phyloP scores from a whole-genome alignment of 2,113 vertebrate species.

The Morone saxatilis region DNA sequence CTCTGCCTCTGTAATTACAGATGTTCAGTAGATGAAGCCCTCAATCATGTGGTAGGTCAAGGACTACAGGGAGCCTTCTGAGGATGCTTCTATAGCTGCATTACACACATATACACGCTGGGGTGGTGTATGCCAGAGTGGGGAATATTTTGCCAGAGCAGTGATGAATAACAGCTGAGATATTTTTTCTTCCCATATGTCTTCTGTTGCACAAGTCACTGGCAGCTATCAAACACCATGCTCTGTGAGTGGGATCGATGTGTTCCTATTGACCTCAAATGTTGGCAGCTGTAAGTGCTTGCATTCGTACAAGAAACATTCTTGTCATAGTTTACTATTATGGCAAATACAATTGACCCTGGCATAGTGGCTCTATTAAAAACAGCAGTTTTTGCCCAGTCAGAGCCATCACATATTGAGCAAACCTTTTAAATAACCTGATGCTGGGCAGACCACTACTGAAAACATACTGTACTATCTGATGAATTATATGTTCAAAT shows the following conservation, averaged over 20 bases:
- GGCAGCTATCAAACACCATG: background rate
- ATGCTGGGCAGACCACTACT: too few relatives aligned
- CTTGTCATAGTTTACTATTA: background rate
- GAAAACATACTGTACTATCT: background rate
- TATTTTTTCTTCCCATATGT: constrained; percentile 3
- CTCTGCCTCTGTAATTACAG: constrained; percentile 36
- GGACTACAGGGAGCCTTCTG: background rate
- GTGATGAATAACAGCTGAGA: constrained; percentile 14
- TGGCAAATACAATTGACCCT: background rate
- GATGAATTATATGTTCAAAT: too few relatives aligned
- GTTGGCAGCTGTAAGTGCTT: constrained; percentile 9
- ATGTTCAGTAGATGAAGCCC: constrained; percentile 17
- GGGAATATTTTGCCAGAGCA: background rate
- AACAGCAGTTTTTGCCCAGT: background rate
- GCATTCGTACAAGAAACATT: background rate
- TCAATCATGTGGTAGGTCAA: constrained; percentile 16
- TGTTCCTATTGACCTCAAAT: background rate
- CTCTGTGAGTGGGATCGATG: constrained; percentile 6
- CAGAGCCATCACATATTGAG: background rate
- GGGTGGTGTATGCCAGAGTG: background rate
- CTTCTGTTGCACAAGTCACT: constrained; percentile 1
- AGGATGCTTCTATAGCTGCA: background rate
- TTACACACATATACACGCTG: background rate
- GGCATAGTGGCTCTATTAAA: background rate
- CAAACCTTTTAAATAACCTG: background rate